These are phyloP conservation scores for Falco concolor DNA, from an alignment of 2,797 vertebrate genomes.

Conservation along the genomic window DNA sequence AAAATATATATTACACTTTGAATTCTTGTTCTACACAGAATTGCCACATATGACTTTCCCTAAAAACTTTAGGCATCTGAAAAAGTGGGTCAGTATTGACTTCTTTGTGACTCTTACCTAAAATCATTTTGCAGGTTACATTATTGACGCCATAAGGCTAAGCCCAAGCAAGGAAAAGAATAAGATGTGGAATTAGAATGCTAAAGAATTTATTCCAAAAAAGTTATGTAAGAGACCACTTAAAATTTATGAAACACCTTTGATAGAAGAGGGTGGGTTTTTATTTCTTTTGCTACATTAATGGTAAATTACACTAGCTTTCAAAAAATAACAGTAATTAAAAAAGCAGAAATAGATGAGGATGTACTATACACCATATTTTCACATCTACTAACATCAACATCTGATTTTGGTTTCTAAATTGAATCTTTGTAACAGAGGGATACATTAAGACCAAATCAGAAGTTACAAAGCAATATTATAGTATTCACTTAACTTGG, in stretches of 20 bases:
- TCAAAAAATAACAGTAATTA: background rate
- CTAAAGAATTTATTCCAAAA: background rate
- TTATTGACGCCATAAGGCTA: background rate
- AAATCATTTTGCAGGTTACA: background rate
- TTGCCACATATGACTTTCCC: background rate
- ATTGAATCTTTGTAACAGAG: background rate
- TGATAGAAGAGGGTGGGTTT: background rate
- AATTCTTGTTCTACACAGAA: background rate
- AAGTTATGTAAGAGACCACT: background rate
- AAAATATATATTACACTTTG: background rate
- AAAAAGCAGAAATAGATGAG: background rate
- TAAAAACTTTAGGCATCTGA: background rate
- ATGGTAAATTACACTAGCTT: background rate
- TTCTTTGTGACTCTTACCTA: background rate
- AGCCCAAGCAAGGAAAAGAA: background rate
- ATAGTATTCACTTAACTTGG: background rate
- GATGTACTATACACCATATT: background rate
- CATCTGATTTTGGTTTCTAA: background rate
- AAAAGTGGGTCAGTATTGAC: background rate
- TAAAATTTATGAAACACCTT: background rate
- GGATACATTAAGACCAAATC: background rate
- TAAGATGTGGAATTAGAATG: background rate
- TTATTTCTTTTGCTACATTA: background rate
- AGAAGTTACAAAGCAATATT: background rate
- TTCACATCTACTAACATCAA: background rate